Evolutionary conservation across 1,140 invertebrate genomes (phyloP), one percentile per base, ranked within the genome.

Genomic region (Trissolcus basalis): DNA sequence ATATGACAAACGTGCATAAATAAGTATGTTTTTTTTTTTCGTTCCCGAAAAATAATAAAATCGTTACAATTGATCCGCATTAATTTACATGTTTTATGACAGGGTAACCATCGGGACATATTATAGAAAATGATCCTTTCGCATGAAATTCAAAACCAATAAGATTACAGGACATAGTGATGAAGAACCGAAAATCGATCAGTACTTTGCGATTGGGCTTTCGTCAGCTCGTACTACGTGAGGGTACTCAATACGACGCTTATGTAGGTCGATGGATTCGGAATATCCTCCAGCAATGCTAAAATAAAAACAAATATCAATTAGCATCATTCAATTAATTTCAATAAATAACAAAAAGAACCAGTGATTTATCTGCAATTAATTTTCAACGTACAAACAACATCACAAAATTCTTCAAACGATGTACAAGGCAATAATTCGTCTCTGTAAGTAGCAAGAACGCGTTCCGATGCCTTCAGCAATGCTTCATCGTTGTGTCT

Each of bases 401-500:
- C 94, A 92, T 98, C 96, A 88, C 94, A 96, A 89, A 96, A 96
- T 89, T 98, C 96, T 12, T 91, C 91, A 86, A 98, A 95, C 7
- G 95, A 96, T 73, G 95, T 91, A 88, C 96, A 96, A 7, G 96
- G 94, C 75, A 98, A 89, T 73, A 97, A 90, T 86, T 98, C 96
- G 77, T 97, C 94, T 72, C 96, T 94, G 79, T 97, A 96, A 3
- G 91, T 90, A 10, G 91, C 89, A 47, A 99, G 91, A 43, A 97
- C 90, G 60, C 91, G 91, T 84, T 97, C 96, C 12, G 95, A 96
- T 32, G 92, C 92, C 86, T 98, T 97, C 9, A 97, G 89, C 83
- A 98, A 90, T 9, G 91, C 89, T 86, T 96, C 95, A 89, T 99
- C 98, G 89, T 97, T 98, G 81, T 96, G 93, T 4, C 97, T 92